phyloP scores from a whole-genome alignment of 1,140 invertebrate genomes.

The Teleopsis dalmanni region DNA sequence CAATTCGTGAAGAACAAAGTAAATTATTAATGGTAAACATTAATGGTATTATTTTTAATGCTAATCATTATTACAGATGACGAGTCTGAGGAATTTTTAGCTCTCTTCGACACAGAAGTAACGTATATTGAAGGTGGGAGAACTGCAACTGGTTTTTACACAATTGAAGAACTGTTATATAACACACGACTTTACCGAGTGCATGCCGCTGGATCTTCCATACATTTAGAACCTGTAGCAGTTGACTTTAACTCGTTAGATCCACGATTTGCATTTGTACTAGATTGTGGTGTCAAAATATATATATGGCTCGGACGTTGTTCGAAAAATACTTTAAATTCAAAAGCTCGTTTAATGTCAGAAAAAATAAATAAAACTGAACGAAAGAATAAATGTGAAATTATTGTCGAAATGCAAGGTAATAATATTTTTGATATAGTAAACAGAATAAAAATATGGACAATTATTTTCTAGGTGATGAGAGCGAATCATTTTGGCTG shows the following conservation, averaged over 20 bases:
- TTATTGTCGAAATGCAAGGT: conserved; percentile 74
- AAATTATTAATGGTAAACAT: neutral
- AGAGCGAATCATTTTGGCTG: conserved; percentile 80
- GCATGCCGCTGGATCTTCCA: conserved; percentile 75
- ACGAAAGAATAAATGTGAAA: conserved; percentile 88
- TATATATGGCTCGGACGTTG: conserved; percentile 90
- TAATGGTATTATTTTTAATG: neutral
- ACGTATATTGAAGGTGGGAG: conserved; percentile 94
- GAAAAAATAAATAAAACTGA: conserved; percentile 99
- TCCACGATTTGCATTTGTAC: conserved; percentile 83
- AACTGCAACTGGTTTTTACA: conserved; percentile 95
- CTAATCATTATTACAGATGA: conserved; percentile 51
- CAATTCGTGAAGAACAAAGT: conserved; percentile 90
- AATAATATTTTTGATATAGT: neutral
- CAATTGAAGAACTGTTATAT: conserved; percentile 88
- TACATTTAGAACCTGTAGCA: conserved; percentile 87
- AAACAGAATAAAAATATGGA: neutral
- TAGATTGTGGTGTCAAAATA: conserved; percentile 82
- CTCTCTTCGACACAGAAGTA: conserved; percentile 86
- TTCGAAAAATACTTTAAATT: conserved; percentile 90
- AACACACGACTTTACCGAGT: conserved; percentile 81
- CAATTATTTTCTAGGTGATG: conserved; percentile 45
- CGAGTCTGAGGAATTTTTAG: conserved; percentile 92
- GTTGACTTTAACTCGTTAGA: conserved; percentile 68
- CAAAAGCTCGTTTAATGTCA: conserved; percentile 88